Percentiles rank a stretch among this genome's conserved stretches.
phyloP scores from a whole-genome alignment of 2,888 invertebrate species.

The Melanostoma scalare region DNA sequence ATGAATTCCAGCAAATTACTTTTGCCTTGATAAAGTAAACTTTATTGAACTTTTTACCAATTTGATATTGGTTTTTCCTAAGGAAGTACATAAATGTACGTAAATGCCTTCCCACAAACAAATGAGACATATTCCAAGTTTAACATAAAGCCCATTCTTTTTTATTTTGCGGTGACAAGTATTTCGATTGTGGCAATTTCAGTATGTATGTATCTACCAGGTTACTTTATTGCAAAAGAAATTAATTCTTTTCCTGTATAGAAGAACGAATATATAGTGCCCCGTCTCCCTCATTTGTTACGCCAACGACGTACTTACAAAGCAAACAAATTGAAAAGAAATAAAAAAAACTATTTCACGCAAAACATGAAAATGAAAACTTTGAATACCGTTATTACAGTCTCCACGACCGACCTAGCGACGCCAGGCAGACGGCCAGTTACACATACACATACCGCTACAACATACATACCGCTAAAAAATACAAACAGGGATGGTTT shows the following conservation, averaged over 20 bases:
- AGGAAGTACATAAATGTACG: too few relatives aligned
- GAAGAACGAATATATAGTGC: conserved; percentile 22
- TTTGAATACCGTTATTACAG: conserved; percentile 63
- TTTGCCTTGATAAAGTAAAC: too few relatives aligned
- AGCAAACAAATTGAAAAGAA: conserved; percentile 54
- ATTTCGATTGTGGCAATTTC: too few relatives aligned
- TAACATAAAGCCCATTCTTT: too few relatives aligned
- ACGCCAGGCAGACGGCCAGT: conserved; percentile 58
- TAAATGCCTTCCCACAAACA: too few relatives aligned
- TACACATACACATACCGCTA: conserved; percentile 8
- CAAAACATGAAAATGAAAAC: conserved; percentile 64
- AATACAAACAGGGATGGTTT: conserved; percentile 13
- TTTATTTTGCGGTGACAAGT: too few relatives aligned
- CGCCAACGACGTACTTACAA: conserved; percentile 24
- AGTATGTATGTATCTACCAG: too few relatives aligned
- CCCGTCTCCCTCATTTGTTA: conserved; percentile 43
- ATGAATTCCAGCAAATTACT: too few relatives aligned
- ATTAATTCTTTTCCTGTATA: neutral
- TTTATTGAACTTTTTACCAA: too few relatives aligned
- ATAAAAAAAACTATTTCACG: conserved; percentile 38
- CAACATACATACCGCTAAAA: conserved; percentile 27
- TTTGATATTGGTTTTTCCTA: too few relatives aligned
- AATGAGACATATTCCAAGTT: too few relatives aligned
- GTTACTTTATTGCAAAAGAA: too few relatives aligned
- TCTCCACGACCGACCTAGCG: conserved; percentile 30